phyloP scores from a whole-genome alignment of 2,113 vertebrate genomes.

The Triplophysa siluroides region DNA sequence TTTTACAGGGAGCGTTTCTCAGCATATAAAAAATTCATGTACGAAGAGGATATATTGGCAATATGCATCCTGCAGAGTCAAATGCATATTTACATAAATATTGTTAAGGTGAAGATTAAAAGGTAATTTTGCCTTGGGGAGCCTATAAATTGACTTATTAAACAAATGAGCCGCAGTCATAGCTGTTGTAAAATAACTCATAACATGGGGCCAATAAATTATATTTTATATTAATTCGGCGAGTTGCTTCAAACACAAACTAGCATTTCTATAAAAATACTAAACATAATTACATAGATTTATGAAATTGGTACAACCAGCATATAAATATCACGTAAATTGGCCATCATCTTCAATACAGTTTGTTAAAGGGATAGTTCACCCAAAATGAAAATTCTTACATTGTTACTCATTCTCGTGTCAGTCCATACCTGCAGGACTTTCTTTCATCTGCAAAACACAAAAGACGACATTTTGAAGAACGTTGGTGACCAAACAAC shows the following conservation, averaged over 20 bases:
- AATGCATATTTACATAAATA: neutral
- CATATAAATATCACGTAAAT: no score
- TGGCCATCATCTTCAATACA: no score
- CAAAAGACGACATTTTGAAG: no score
- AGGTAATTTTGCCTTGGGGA: neutral
- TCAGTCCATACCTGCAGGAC: no score
- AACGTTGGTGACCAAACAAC: no score
- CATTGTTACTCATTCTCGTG: no score
- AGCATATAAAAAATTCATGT: constrained; percentile 22
- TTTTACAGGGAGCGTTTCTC: constrained; percentile 1
- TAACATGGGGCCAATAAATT: neutral
- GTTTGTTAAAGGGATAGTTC: no score
- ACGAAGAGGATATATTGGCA: constrained; percentile 14
- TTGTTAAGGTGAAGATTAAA: neutral
- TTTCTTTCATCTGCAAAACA: neutral
- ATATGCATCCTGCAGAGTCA: constrained; percentile 25
- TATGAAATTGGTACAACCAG: no score
- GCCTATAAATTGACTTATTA: neutral
- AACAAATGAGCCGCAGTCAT: neutral
- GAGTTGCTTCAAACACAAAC: neutral
- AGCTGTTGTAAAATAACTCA: neutral
- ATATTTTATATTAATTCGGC: constrained; percentile 3
- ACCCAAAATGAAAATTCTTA: no score
- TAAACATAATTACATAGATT: no score
- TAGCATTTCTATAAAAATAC: no score